These are phyloP conservation scores for Paradisaea rubra DNA, from an alignment of 2,113 vertebrate species.

Conservation along the genomic window DNA sequence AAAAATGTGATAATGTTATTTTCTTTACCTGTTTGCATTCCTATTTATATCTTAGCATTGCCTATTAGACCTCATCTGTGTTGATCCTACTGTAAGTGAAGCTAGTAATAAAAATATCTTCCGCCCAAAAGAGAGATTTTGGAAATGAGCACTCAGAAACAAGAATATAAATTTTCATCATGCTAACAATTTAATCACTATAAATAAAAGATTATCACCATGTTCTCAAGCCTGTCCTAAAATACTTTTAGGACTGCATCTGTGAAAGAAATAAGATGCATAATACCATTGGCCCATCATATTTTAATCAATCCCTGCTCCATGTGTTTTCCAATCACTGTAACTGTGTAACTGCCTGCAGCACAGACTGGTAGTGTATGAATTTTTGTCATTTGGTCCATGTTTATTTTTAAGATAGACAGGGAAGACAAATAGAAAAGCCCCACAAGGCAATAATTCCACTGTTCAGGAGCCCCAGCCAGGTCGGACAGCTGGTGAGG, in stretches of 20 bases:
- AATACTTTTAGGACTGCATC: background rate
- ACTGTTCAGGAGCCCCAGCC: background rate
- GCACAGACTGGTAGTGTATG: background rate
- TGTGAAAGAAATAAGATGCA: background rate
- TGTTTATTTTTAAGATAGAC: slow-evolving; percentile 16
- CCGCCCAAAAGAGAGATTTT: background rate
- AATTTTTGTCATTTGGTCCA: background rate
- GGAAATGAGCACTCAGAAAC: background rate
- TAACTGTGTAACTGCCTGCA: background rate
- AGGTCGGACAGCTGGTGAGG: slow-evolving; percentile 8
- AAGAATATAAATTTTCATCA: background rate
- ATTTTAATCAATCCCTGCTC: background rate
- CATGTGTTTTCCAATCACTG: background rate
- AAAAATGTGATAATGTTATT: background rate
- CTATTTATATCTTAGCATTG: background rate
- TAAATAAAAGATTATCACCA: background rate
- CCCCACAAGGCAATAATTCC: background rate
- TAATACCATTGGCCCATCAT: background rate
- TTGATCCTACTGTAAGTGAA: background rate
- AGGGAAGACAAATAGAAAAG: background rate
- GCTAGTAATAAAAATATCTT: background rate
- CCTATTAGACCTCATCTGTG: background rate
- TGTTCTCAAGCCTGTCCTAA: background rate
- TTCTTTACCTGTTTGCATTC: background rate
- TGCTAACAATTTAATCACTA: background rate